Evolutionary conservation across 2,797 vertebrate species (phyloP), one percentile per base, ranked within the genome.

Genomic region (Gambusia yucatana): DNA sequence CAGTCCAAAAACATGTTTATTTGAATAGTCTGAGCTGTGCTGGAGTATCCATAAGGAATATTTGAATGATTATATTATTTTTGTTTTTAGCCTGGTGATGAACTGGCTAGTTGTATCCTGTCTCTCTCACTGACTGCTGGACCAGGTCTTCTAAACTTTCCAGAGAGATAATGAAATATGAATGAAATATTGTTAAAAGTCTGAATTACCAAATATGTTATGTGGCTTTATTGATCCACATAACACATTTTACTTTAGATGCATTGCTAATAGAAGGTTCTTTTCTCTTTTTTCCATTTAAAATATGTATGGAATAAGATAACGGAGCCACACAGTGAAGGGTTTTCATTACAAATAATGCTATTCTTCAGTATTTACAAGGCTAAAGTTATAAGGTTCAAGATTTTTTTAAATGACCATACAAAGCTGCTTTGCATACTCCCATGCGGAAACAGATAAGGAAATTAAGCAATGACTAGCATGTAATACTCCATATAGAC

Each of bases 271-370:
- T 63, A 36, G 33, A 36, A 63, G 6, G 16, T 22, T 36, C 0
- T 97, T 96, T 94, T 95, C 73, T 71, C 74, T 95, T 94, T 90
- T 96, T 55, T 95, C 95, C 1, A 30, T 81, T 91, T 97, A 97
- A 96, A 97, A 83, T 84, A 90, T 90, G 90, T 98, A 97, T 97
- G 95, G 96, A 96, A 94, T 93, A 96, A 90, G 84, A 88, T 92
- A 95, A 97, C 95, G 95, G 95, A 97, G 96, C 96, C 96, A 77
- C 95, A 93, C 0, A 95, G 92, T 93, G 90, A 95, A 95, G 94
- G 94, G 94, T 95, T 93, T 93, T 86, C 85, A 88, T 85, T 93
- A 95, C 95, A 96, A 92, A 78, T 78, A 77, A 89, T 85, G 74
- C 85, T 92, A 79, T 77, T 74, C 84, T 87, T 89, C 87, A 88